Evolutionary conservation across 2,797 vertebrate species (phyloP).

Genomic region (Chaenodraco wilsoni): DNA sequence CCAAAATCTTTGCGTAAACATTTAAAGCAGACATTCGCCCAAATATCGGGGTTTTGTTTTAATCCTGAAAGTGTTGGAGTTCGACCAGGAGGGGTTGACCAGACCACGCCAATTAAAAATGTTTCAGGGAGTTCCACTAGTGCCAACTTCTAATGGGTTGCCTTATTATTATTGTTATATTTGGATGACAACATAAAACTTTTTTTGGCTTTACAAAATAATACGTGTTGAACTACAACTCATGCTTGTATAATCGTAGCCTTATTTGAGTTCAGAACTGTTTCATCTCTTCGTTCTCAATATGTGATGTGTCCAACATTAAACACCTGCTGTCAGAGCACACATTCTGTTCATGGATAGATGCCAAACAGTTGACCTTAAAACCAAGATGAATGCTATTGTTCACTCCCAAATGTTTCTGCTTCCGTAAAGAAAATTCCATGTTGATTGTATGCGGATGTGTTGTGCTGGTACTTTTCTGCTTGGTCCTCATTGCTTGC

Average conservation of each 20-base stretch:
- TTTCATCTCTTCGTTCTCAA: constrained; percentile 24
- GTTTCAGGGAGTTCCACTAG: constrained; percentile 42
- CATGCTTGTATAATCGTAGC: constrained; percentile 33
- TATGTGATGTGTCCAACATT: neutral
- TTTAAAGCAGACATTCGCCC: constrained; percentile 3
- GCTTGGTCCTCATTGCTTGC: constrained; percentile 72
- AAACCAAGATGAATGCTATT: constrained; percentile 42
- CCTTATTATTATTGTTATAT: neutral
- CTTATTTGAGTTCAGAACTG: constrained; percentile 30
- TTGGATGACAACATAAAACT: constrained; percentile 8
- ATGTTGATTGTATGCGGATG: constrained; percentile 62
- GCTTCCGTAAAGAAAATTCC: constrained; percentile 65
- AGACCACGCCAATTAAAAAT: constrained; percentile 14
- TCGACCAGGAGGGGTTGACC: constrained; percentile 29
- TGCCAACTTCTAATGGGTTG: constrained; percentile 24
- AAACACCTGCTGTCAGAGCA: constrained; percentile 16
- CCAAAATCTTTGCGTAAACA: neutral
- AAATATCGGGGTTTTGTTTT: constrained; percentile 15
- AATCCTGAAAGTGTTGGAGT: constrained; percentile 11
- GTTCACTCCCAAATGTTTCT: constrained; percentile 45
- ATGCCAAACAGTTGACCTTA: constrained; percentile 45
- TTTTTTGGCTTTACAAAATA: constrained; percentile 12
- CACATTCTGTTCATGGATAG: constrained; percentile 21
- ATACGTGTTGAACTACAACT: constrained; percentile 2
- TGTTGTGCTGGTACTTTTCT: constrained; percentile 73